A percentile compares a stretch with the other conserved stretches of the same genome.
phyloP scores from a whole-genome alignment of 1,140 invertebrate species.

The Calephelis virginiensis region DNA sequence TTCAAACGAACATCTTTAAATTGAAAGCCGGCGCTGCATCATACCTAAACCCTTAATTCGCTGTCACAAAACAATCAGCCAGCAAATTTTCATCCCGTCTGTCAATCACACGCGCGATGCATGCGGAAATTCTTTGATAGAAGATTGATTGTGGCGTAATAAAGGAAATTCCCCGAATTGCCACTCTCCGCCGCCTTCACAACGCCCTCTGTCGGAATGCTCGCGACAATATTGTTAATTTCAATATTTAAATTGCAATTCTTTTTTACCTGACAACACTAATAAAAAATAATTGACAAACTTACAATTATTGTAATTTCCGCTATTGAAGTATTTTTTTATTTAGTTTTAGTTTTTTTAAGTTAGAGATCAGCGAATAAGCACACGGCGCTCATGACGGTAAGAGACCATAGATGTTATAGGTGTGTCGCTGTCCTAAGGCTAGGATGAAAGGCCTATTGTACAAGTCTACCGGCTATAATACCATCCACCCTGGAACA shows the following conservation, averaged over 20 bases:
- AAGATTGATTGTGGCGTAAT: conserved; percentile 12
- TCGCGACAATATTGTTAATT: neutral
- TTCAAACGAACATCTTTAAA: neutral
- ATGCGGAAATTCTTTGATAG: conserved; percentile 15
- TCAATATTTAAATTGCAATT: neutral
- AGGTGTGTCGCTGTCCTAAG: too few species aligned
- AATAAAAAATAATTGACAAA: too few species aligned
- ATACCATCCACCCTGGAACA: too few species aligned
- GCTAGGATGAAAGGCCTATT: too few species aligned
- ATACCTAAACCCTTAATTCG: neutral
- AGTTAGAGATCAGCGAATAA: too few species aligned
- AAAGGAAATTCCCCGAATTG: conserved; percentile 4
- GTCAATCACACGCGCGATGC: conserved; percentile 11
- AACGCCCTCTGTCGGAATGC: neutral
- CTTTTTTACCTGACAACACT: neutral
- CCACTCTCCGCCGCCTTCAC: neutral
- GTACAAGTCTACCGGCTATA: too few species aligned
- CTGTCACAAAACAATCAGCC: conserved; percentile 9
- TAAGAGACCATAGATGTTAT: too few species aligned
- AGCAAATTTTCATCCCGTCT: conserved; percentile 2
- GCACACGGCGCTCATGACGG: too few species aligned
- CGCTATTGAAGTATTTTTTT: too few species aligned
- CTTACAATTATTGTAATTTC: too few species aligned
- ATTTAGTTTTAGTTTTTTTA: too few species aligned
- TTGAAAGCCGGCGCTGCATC: neutral